Conservation (phyloP, 2,113 vertebrate species). For the Mohoua ochrocephala region DNA sequence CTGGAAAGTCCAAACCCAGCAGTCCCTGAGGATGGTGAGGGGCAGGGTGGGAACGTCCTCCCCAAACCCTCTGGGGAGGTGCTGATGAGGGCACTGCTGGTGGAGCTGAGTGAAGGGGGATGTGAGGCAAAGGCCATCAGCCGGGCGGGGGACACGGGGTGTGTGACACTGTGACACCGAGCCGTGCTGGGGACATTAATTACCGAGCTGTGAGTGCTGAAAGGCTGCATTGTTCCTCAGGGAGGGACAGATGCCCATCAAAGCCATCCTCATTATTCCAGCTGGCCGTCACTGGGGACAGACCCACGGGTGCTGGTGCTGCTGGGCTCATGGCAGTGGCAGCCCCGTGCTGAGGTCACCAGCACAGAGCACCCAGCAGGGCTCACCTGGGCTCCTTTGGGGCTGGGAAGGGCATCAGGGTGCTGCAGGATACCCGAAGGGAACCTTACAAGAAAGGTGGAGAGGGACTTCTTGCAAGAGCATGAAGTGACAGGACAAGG, state of each 20-base stretch:
- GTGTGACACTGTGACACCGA: not conserved
- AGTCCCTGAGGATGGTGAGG: not conserved
- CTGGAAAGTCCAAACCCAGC: not conserved
- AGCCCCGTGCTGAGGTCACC: not conserved
- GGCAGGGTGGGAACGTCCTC: not conserved
- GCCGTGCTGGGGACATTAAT: not conserved
- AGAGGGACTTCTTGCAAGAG: not conserved
- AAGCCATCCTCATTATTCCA: not conserved
- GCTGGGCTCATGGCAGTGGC: fast-evolving
- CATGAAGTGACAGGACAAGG: not conserved
- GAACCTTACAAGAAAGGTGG: not conserved
- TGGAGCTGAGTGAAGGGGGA: not conserved
- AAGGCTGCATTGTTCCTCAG: not conserved
- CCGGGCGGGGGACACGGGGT: fast-evolving
- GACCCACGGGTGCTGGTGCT: fast-evolving
- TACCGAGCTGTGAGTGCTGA: not conserved
- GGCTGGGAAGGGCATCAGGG: not conserved
- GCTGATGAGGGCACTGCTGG: not conserved
- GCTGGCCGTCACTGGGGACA: not conserved
- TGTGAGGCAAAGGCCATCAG: not conserved
- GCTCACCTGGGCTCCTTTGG: fast-evolving
- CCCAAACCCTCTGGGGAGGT: not conserved
- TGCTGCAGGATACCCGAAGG: not conserved
- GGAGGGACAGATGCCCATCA: not conserved
- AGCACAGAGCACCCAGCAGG: not conserved